Evolutionary conservation across 2,888 invertebrate species (phyloP), one percentile per base, ranked within the genome.

Genomic region (Mythimna impura): DNA sequence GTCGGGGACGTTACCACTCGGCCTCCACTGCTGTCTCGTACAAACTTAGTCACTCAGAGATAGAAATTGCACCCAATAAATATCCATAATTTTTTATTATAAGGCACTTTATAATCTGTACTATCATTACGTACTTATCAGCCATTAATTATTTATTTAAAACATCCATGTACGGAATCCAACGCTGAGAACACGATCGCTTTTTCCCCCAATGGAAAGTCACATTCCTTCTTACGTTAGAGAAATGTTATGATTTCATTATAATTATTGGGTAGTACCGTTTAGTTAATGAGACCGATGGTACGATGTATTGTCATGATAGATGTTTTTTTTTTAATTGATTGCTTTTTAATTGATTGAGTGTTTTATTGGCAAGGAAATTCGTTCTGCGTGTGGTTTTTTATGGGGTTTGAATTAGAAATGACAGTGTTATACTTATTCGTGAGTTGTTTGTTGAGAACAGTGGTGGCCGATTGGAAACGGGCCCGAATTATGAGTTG

Each of bases 221-320:
- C 60, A 85, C 87, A 90, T 91, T 89, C 87, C 82, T 87, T 63
- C 71, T 72, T 20, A 54, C 52, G 22, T 52, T 73, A 82, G 88
- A 87, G 88, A 80, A 81, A 84, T 73, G 82, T 71, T 77, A 73
- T 80, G 73, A 86, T 86, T 85, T 81, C 77, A 81, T 83, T 86
- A 86, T 92, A 91, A 92, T 92, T 90, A 89, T 91, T 89, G 86
- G 85, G 84, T 79, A 76, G 81, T 83, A 81, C 73, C 83, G 87
- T 87, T 88, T 89, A 81, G 75, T 72, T 90, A 89, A 90, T 91
- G 86, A 89, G 86, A 36, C 66, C 17, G 65, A 76, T 76, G 73
- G 91, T 90, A 91, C 83, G 89, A 80, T 74, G 67, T 71, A 43
- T 86, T 88, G 88, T 85, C 91, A 89, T 91, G 90, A 84, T 80